A percentile compares a stretch with the other conserved stretches of the same genome.
phyloP scores from a whole-genome alignment of 2,113 vertebrate species.

The Eretmochelys imbricata region DNA sequence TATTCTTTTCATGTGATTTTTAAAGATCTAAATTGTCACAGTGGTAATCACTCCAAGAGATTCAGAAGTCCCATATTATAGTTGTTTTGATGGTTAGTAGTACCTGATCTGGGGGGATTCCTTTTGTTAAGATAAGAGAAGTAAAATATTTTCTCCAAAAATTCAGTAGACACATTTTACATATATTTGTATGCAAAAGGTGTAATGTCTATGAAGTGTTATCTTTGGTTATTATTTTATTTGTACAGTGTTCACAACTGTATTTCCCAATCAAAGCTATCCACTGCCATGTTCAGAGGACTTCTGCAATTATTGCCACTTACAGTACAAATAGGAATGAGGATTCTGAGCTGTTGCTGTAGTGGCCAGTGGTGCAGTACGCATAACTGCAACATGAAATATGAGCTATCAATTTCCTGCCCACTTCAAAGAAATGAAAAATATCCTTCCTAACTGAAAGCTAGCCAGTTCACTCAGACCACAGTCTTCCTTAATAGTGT shows the following conservation, averaged over 20 bases:
- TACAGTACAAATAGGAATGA: constrained; percentile 48
- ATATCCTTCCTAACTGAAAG: constrained; percentile 33
- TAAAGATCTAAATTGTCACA: neutral
- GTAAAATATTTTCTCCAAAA: neutral
- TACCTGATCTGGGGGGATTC: neutral
- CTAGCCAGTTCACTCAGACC: neutral
- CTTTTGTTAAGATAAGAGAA: neutral
- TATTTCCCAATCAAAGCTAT: constrained; percentile 40
- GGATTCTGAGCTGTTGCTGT: constrained; percentile 9
- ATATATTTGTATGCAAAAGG: neutral
- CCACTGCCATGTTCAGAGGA: neutral
- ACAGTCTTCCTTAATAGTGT: neutral
- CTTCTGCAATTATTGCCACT: constrained; percentile 55
- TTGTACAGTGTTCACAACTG: constrained; percentile 24
- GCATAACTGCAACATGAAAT: constrained; percentile 56
- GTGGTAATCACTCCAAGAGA: constrained; percentile 14
- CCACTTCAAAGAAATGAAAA: constrained; percentile 54
- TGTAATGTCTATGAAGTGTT: constrained; percentile 4
- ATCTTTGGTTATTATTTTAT: constrained; percentile 35
- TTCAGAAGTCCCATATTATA: constrained; percentile 1
- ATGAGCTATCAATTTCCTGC: constrained; percentile 63
- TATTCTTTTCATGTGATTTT: neutral
- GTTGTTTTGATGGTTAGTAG: constrained; percentile 29
- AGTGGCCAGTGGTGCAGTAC: constrained; percentile 24
- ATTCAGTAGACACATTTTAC: neutral